phyloP scores from a whole-genome alignment of 2,113 vertebrate genomes.

The Campylomormyrus numenius region DNA sequence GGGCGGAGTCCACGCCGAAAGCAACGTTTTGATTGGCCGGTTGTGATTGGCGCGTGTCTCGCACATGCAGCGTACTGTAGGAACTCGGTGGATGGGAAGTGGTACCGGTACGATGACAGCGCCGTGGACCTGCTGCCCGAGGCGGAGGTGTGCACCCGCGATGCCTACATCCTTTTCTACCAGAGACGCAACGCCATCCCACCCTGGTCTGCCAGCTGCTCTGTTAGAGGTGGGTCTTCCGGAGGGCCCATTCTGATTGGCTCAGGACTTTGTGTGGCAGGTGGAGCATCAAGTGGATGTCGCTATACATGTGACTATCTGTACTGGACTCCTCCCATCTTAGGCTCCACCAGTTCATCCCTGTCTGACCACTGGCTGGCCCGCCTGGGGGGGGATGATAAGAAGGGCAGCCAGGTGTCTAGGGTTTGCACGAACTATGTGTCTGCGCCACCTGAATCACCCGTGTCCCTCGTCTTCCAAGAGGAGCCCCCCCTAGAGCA shows the following conservation, averaged over 20 bases:
- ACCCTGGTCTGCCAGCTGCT: constrained; percentile 72
- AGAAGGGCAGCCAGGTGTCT: constrained; percentile 32
- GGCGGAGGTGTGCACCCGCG: constrained; percentile 74
- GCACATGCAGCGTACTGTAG: constrained; percentile 74
- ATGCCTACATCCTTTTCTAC: constrained; percentile 92
- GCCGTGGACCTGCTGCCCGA: constrained; percentile 71
- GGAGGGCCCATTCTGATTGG: background rate
- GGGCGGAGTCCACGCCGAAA: background rate
- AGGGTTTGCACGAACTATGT: constrained; percentile 30
- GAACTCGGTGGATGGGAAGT: constrained; percentile 81
- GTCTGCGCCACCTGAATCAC: constrained; percentile 23
- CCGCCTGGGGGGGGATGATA: constrained; percentile 39
- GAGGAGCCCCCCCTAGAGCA: constrained; percentile 2
- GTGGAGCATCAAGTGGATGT: background rate
- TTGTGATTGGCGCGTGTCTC: background rate
- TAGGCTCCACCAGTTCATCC: constrained; percentile 56
- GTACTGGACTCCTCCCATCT: background rate
- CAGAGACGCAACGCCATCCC: constrained; percentile 77
- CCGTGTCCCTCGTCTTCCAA: constrained; percentile 32
- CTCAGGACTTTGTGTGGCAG: background rate
- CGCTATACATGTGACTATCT: background rate
- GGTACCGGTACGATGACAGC: constrained; percentile 91
- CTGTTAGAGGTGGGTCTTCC: constrained; percentile 64
- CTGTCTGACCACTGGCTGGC: constrained; percentile 61
- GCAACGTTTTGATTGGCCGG: background rate